These are phyloP conservation scores for Myoxocephalus aenaeus DNA, from an alignment of 2,797 vertebrate species.

Conservation along the genomic window DNA sequence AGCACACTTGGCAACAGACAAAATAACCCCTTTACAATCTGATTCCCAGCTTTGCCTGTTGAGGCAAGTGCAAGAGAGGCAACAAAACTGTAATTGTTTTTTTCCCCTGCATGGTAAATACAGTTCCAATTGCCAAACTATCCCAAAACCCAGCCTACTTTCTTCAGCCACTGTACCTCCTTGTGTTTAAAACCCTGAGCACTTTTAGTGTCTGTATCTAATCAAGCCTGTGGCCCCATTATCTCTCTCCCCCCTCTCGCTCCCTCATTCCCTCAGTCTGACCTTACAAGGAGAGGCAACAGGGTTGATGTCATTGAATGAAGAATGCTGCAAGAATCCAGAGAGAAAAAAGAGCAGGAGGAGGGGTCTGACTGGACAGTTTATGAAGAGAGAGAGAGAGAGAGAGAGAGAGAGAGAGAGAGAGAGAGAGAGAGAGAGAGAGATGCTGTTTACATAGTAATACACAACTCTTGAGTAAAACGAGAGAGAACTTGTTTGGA, in stretches of 20 bases:
- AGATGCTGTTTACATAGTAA: slow-evolving; percentile 79
- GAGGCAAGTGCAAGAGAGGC: slow-evolving; percentile 39
- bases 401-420: slow-evolving; percentile 57
- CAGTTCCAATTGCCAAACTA: slow-evolving; percentile 19
- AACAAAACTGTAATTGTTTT: slow-evolving; percentile 8
- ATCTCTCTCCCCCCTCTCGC: slow-evolving; percentile 77
- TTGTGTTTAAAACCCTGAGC: slow-evolving; percentile 55
- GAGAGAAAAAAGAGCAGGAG: slow-evolving; percentile 63
- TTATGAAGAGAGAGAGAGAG: slow-evolving; percentile 45
- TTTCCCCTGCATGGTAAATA: slow-evolving; percentile 9
- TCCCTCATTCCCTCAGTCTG: slow-evolving; percentile 81
- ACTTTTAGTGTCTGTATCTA: slow-evolving; percentile 80
- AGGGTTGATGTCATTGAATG: slow-evolving; percentile 88
- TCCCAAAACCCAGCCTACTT: slow-evolving; percentile 24
- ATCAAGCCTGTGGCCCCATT: slow-evolving; percentile 82
- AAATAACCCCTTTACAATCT: slow-evolving; percentile 54
- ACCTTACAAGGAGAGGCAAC: slow-evolving; percentile 90
- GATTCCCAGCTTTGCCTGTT: slow-evolving; percentile 47
- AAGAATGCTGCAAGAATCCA: slow-evolving; percentile 89
- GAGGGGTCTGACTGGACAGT: slow-evolving; percentile 64
- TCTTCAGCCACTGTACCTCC: slow-evolving; percentile 42
- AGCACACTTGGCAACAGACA: slow-evolving; percentile 31
- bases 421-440: slow-evolving; percentile 62
- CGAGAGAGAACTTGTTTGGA: slow-evolving; percentile 87
- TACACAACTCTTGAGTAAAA: slow-evolving; percentile 78